Evolutionary conservation across 2,888 invertebrate genomes (phyloP), one percentile per base, ranked within the genome.

Genomic region (Muscina levida): DNA sequence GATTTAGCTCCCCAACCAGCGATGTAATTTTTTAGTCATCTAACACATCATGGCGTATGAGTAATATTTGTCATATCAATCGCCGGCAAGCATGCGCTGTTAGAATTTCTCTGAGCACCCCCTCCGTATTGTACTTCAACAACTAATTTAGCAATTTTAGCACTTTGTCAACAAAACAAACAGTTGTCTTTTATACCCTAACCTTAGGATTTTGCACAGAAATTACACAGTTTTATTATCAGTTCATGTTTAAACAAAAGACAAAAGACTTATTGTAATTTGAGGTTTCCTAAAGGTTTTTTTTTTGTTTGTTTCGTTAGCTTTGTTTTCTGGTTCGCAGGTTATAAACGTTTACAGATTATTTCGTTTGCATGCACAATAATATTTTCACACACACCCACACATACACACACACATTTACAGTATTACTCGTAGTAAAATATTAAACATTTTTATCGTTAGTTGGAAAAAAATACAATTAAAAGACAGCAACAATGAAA

Each of bases 161-260:
- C n/a, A n/a, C n/a, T n/a, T n/a, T n/a, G n/a, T n/a, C 22, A 53
- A 15, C 51, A 10, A 6, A 26, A 13, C 53, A 56, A 11, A 22
- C 26, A 56, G 22, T 22, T n/a, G 37, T 6, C 31, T 57, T 15
- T 57, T 57, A 57, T 57, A 17, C 15, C n/a, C n/a, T n/a, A n/a
- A n/a, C n/a, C n/a, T n/a, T n/a, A n/a, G n/a, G n/a, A n/a, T n/a
- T n/a, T n/a, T n/a, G n/a, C n/a, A n/a, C n/a, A n/a, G n/a, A n/a
- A n/a, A n/a, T n/a, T n/a, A n/a, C n/a, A n/a, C n/a, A 57, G 31
- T 57, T 57, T 59, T 17, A 59, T 39, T 59, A 59, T 39, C 39
- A 19, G 37, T 39, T 59, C 59, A 39, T 59, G 59, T 59, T 4
- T 37, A 57, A 15, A 31, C 31, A 57, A 57, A 57, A 57, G 31